Evolutionary conservation across 1,140 invertebrate species (phyloP), one percentile per base, ranked within the genome.

Genomic region (Zaprionus vittiger): DNA sequence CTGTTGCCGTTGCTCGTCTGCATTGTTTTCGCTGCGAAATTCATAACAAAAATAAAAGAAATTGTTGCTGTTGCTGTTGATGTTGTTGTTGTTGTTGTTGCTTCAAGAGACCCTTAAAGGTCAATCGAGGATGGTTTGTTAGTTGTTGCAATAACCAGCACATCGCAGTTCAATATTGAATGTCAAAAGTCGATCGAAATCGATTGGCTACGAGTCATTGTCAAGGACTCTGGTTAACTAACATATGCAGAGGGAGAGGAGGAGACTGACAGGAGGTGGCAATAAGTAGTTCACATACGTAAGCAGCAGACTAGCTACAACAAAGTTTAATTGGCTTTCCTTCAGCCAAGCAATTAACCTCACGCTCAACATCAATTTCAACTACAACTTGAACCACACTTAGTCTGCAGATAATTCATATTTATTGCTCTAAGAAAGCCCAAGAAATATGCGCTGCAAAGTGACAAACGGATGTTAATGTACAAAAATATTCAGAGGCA

Each of bases 181-280:
- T 56, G 72, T 49, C 59, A 63, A 20, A 59, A 59, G 56, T 54
- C 20, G 22, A 75, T 71, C 71, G n/a, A 44, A 60, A 76, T 76
- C 73, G 68, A 76, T 76, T 59, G 4, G 11, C 3, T 26, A 11
- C 54, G 9, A 44, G 37, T 37, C 73, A 65, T 38, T 64, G 68
- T 71, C 73, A 71, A 64, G 73, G 65, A 69, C 72, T 66, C 61
- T 47, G 38, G 2, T 20, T 14, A 69, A 68, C 67, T 63, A n/a
- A 34, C 26, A 55, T 54, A 22, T 38, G 37, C 37, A 38, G 3
- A 1, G 31, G 31, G 2, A 38, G 14, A 14, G 14, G 4, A 7
- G 37, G 14, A 44, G 41, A n/a, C 5, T 1, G n/a, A 1, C 6
- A 3, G n/a, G 2, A 7, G 7, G 1, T 3, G n/a, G n/a, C 6